Percentiles rank a stretch among this genome's conserved stretches.
These are phyloP conservation scores for Eledone cirrhosa DNA, from an alignment of 2,888 invertebrate genomes.

Conservation along the genomic window DNA sequence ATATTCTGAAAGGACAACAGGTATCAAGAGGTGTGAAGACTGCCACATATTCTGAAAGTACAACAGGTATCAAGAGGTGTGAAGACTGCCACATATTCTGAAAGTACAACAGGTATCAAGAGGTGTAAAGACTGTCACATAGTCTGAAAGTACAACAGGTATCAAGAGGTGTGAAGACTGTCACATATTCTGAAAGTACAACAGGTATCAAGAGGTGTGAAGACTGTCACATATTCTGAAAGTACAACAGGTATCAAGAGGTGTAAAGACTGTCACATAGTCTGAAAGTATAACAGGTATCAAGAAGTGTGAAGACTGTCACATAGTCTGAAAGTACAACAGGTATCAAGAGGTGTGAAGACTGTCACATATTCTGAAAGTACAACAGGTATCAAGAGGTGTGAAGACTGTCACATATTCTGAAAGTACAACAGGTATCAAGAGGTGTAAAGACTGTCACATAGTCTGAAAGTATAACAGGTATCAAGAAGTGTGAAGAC, in stretches of 20 bases:
- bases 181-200: constrained; percentile 75
- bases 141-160: constrained; percentile 66
- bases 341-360: constrained; percentile 73
- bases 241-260: constrained; percentile 50
- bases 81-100: constrained; percentile 82
- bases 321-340: constrained; percentile 70
- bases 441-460: constrained; percentile 84
- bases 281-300: constrained; percentile 38
- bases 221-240: constrained; percentile 81
- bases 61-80: constrained; percentile 69
- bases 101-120: neutral
- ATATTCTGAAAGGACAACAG: constrained; percentile 67
- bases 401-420: constrained; percentile 83
- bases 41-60: constrained; percentile 77
- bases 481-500: constrained; percentile 71
- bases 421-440: constrained; percentile 29
- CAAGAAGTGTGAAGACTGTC: constrained; percentile 78
- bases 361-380: constrained; percentile 78
- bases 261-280: constrained; percentile 86
- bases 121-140: constrained; percentile 84
- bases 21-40: constrained; percentile 74
- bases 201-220: constrained; percentile 70
- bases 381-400: constrained; percentile 67
- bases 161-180: constrained; percentile 76
- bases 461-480: constrained; percentile 67